phyloP scores from a whole-genome alignment of 2,113 vertebrate species.

The Rynchops niger region DNA sequence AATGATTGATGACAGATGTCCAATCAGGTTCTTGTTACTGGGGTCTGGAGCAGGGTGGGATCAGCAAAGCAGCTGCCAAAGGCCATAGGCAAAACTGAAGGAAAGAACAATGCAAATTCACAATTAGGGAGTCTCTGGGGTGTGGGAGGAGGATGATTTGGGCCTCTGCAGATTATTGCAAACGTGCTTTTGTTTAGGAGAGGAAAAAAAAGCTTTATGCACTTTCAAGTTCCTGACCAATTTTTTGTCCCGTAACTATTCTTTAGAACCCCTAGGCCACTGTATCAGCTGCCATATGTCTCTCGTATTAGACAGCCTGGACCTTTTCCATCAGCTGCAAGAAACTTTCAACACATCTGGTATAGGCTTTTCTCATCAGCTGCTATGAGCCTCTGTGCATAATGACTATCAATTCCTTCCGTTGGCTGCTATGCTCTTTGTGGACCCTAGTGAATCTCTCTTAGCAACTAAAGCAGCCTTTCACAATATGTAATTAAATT shows the following conservation, averaged over 20 bases:
- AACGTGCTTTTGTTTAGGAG: constrained; percentile 68
- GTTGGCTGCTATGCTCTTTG: neutral
- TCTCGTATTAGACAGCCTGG: neutral
- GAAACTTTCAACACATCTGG: constrained; percentile 50
- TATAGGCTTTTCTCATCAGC: constrained; percentile 38
- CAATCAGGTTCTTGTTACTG: constrained; percentile 61
- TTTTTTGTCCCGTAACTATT: constrained; percentile 39
- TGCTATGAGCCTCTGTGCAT: constrained; percentile 23
- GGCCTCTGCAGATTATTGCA: constrained; percentile 58
- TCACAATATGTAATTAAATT: neutral
- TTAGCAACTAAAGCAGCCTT: constrained; percentile 22
- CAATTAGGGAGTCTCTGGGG: constrained; percentile 49
- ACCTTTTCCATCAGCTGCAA: constrained; percentile 52
- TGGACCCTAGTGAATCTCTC: neutral
- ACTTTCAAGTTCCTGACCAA: constrained; percentile 47
- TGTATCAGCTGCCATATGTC: neutral
- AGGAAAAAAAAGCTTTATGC: constrained; percentile 41
- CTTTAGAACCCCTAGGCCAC: constrained; percentile 42
- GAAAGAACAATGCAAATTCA: constrained; percentile 58
- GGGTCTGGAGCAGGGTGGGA: constrained; percentile 29
- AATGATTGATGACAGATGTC: constrained; percentile 69
- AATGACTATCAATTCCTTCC: constrained; percentile 1
- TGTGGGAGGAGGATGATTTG: constrained; percentile 52
- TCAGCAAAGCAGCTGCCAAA: constrained; percentile 48
- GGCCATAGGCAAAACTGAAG: constrained; percentile 48